A percentile compares a stretch with the other conserved stretches of the same genome.
Conservation (phyloP, 2,113 vertebrate genomes). For the Gymnorhina tibicen region DNA sequence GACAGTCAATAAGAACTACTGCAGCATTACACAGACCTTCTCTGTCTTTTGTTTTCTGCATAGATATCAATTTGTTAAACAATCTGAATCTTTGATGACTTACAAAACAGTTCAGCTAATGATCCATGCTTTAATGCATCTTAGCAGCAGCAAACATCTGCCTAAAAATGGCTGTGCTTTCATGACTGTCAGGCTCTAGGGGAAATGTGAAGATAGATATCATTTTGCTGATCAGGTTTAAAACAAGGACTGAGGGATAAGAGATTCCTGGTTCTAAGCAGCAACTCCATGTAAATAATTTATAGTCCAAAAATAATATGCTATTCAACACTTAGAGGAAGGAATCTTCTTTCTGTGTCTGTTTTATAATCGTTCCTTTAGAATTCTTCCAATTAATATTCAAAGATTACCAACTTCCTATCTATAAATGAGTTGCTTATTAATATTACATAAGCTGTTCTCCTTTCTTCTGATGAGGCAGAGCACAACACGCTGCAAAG, state of each 20-base stretch:
- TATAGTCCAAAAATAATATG: background rate
- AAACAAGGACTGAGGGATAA: slow-evolving; percentile 47
- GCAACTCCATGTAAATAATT: slow-evolving; percentile 29
- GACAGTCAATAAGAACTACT: background rate
- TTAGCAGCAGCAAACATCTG: slow-evolving; percentile 46
- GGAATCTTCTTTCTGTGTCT: background rate
- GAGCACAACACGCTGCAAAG: background rate
- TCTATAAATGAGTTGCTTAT: slow-evolving; percentile 17
- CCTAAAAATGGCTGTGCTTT: slow-evolving; percentile 20
- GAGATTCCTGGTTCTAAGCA: background rate
- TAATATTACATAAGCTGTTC: slow-evolving; percentile 29
- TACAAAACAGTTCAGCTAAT: slow-evolving; percentile 52
- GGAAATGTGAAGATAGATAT: slow-evolving; percentile 15
- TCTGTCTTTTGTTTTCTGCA: background rate
- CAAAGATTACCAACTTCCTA: background rate
- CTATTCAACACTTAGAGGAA: background rate
- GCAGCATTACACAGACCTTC: background rate
- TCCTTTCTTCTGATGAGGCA: slow-evolving; percentile 16
- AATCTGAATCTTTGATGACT: slow-evolving; percentile 23
- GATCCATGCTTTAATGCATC: slow-evolving; percentile 29
- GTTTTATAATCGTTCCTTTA: slow-evolving; percentile 2
- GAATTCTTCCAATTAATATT: slow-evolving; percentile 50
- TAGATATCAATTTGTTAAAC: slow-evolving; percentile 59
- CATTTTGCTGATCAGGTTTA: slow-evolving; percentile 8
- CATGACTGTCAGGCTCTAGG: background rate